Base-by-base conservation (phyloP, 2,113 vertebrate genomes). In the Cyprinodon variegatus region DNA sequence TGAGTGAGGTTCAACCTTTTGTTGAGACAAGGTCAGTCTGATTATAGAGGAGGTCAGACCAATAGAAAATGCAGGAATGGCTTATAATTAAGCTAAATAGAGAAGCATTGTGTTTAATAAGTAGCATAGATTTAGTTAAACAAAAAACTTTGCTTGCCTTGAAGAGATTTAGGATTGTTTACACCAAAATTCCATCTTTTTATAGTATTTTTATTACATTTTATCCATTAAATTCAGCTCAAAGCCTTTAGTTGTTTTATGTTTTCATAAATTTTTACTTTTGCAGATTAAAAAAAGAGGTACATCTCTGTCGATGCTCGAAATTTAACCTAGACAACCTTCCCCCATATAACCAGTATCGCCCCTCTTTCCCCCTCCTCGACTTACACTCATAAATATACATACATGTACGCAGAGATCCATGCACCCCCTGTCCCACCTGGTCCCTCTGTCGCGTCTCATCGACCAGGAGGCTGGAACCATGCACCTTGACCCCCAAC, bases 361-460 rank as follows among this genome's bases (percentile, higher is more conserved):
- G 48, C 12, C 76, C n/a, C 48, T 74, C 2, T 9, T 17, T 72
- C 59, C 40, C n/a, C 70, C 65, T 80, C 79, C 81, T 57, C 60
- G 61, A 83, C 79, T 66, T 82, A 78, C 76, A 86, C 88, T 88
- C 86, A 85, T 88, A 85, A 87, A 84, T 87, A 91, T 85, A 91
- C 90, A 92, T 87, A 72, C 65, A 70, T 43, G 70, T 62, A 83
- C 53, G 76, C 61, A 86, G 50, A 72, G 45, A 74, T n/a, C 53
- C 5, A 60, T 40, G 77, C 57, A 70, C 79, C 70, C 60, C 73
- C 66, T 74, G 70, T 80, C 83, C 77, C 82, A 86, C 76, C 88
- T 91, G 73, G 77, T 86, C 85, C 85, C 64, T 90, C 91, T 78
- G 94, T 94, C 93, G 92, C 93, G 94, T 93, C 94, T 90, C 90